These are phyloP conservation scores for Prionailurus viverrinus DNA, from an alignment of 2,113 vertebrate genomes.

Conservation along the genomic window DNA sequence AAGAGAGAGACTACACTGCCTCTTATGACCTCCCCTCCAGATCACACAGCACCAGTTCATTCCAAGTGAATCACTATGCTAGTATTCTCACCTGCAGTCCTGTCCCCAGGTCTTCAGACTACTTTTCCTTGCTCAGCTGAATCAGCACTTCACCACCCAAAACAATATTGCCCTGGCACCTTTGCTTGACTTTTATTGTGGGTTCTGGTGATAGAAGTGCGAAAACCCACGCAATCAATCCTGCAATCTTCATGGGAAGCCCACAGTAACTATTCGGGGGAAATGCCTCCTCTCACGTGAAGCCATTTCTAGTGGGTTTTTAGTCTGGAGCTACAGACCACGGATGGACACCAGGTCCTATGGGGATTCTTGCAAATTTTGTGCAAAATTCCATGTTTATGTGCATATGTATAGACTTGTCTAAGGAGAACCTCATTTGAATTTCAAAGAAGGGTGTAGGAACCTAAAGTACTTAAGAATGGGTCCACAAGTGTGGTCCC, in stretches of 20 bases:
- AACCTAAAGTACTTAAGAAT: background rate
- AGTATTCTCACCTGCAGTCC: accelerated
- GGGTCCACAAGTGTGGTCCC: background rate
- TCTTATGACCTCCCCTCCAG: background rate
- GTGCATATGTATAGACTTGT: background rate
- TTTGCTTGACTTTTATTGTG: background rate
- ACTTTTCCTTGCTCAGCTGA: background rate
- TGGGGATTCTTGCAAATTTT: background rate
- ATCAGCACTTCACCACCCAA: background rate
- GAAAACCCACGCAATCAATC: too few species aligned
- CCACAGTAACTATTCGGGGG: background rate
- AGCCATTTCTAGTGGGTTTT: accelerated
- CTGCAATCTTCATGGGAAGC: background rate
- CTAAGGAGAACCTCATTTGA: background rate
- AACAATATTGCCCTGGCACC: background rate
- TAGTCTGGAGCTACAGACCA: too few species aligned
- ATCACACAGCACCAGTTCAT: background rate
- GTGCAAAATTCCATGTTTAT: too few species aligned
- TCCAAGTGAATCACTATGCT: accelerated
- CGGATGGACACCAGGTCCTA: accelerated
- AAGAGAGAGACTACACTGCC: background rate
- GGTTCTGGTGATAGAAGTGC: background rate
- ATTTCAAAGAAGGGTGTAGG: background rate
- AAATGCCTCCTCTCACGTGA: background rate
- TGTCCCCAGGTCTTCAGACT: background rate